Evolutionary conservation across 2,797 vertebrate species (phyloP), one percentile per base, ranked within the genome.

Genomic region (Anguilla anguilla): DNA sequence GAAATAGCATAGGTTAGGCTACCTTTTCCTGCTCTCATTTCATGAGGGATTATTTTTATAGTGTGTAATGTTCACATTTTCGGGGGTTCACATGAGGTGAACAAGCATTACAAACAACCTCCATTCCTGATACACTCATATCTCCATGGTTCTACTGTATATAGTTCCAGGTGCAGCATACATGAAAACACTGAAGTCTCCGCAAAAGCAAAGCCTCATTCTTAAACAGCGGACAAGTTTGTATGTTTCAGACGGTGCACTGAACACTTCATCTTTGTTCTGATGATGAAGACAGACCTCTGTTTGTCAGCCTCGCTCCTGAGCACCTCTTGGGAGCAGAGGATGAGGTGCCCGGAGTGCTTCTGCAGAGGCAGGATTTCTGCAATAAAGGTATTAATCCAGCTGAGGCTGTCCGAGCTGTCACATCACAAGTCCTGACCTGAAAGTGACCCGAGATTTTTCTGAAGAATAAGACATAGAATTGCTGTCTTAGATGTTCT

Each of bases 301-400:
- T 85, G 6, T 85, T 85, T 85, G 57, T 64, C 84, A 67, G 57
- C n/a, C 67, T 64, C 55, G 35, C 59, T 85, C 22, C 59, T 85
- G 57, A 17, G 31, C 22, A 11, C 57, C 84, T 64, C 84, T 46
- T 67, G 84, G 39, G 84, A 85, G 84, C 22, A 10, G 28, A 55
- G 84, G 39, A 85, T 13, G 84, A 85, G 39, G 57, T 2, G 28
- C 39, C 46, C 2, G 22, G 84, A 64, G 59, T 1, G 3, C 28
- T 39, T 35, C 84, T 25, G 55, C 84, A 46, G 84, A 46, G 57
- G 84, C 35, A 64, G 28, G 59, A n/a, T 85, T 85, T 85, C 59
- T 85, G 84, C 57, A 85, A 85, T 64, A 85, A 85, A 85, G 59
- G 84, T 67, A 67, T 85, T 85, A 85, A 85, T 64, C 84, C 84